Evolutionary conservation across 2,797 vertebrate genomes (phyloP), one percentile per base, ranked within the genome.

Genomic region (Pipistrellus pygmaeus): DNA sequence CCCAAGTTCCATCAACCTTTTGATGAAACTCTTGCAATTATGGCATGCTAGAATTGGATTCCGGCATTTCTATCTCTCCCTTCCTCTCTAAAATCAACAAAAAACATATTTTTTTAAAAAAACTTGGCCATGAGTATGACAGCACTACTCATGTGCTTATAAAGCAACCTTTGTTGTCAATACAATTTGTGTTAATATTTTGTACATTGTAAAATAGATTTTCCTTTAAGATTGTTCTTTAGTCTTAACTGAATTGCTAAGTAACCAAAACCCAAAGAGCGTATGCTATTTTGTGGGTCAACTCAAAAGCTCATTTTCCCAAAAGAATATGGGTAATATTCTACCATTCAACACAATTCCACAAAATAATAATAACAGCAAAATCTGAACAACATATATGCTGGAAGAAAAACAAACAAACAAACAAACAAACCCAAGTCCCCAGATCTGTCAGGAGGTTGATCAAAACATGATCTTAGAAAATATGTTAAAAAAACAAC

Each of bases 151-250:
- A 38, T 25, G 48, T 2, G 13, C 9, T 71, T 57, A 62, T 48
- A 25, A 38, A 21, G n/a, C 8, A 64, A 57, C 3, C 46, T 71
- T 38, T 95, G 18, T 66, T 92, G 80, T 95, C 41, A 92, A 30
- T 41, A 73, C 69, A 11, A 86, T 93, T 93, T 83, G 41, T 92
- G 35, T 93, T 88, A 77, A 46, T 94, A 48, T 87, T 96, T 89
- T 91, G 6, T 64, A 78, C 35, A 60, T 81, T 30, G 20, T 60
- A 55, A 68, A 68, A 68, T 78, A 27, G 8, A 68, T 32, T 91
- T 91, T 4, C 25, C 41, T 91, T 94, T 89, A 12, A 83, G 20
- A 23, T 62, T n/a, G 44, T 77, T 88, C 38, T 66, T 94, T 51
- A 71, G 2, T 80, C 25, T 91, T 68, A n/a, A 75, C 41, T 46